These are phyloP conservation scores for Mythimna lalbum DNA, from an alignment of 2,888 invertebrate species.

Conservation along the genomic window DNA sequence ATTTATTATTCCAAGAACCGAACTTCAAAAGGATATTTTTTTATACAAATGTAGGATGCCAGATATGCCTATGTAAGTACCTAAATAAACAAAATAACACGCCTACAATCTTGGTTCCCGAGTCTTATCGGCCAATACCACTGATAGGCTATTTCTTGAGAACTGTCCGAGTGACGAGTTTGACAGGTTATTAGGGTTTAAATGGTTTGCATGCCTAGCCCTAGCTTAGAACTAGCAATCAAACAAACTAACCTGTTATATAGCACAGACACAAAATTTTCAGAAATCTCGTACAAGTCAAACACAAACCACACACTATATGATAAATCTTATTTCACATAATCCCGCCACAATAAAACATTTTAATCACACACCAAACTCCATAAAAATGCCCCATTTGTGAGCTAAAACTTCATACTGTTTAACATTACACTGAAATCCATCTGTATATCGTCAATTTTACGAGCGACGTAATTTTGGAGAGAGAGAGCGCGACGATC, in stretches of 20 bases:
- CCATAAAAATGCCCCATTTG: slow-evolving; percentile 65
- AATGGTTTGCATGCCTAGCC: slow-evolving; percentile 24
- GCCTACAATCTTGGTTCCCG: slow-evolving; percentile 37
- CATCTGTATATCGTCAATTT: slow-evolving; percentile 69
- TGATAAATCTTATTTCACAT: slow-evolving; percentile 67
- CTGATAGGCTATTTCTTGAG: slow-evolving; percentile 51
- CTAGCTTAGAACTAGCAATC: slow-evolving; percentile 40
- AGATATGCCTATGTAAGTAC: slow-evolving; percentile 4
- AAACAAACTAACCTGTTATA: slow-evolving; percentile 68
- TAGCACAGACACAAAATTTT: slow-evolving; percentile 51
- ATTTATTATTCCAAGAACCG: not conserved
- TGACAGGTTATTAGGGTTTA: slow-evolving; percentile 25
- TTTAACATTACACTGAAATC: slow-evolving; percentile 74
- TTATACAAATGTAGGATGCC: slow-evolving; percentile 12
- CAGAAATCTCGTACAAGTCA: slow-evolving; percentile 59
- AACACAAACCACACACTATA: slow-evolving; percentile 67
- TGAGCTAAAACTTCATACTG: slow-evolving; percentile 60
- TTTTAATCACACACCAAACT: slow-evolving; percentile 70
- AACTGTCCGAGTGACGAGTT: slow-evolving; percentile 32
- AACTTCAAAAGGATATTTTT: slow-evolving; percentile 25
- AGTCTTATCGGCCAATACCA: slow-evolving; percentile 57
- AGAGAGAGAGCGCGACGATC: slow-evolving; percentile 28
- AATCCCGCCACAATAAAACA: slow-evolving; percentile 69
- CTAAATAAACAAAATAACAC: slow-evolving; percentile 45
- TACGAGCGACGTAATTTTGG: slow-evolving; percentile 69